Evolutionary conservation across 2,888 invertebrate genomes (phyloP), one percentile per base, ranked within the genome.

Genomic region (Polydrusus tereticollis): DNA sequence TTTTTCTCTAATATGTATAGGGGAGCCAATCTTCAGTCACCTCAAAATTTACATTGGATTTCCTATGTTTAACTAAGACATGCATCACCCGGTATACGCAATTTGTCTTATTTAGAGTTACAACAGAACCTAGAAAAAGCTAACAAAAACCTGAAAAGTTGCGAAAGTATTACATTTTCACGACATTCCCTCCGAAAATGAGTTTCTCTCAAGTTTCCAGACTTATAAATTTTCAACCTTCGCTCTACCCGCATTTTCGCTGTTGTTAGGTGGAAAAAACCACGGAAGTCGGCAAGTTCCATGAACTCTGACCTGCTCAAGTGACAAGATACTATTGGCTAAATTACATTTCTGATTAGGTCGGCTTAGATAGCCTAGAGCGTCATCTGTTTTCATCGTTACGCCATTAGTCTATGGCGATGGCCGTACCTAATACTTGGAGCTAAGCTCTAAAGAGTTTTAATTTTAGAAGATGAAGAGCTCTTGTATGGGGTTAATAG

Each of bases 241-340:
- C 52, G 29, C 52, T 55, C 23, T 55, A 55, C 29, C 52, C 18
- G 52, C 29, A 18, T 18, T 55, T 55, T 55, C 59, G 47, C 50
- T 59, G 59, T 67, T 59, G 67, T 58, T 43, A 50, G 50, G 67
- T 50, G 58, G 45, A 59, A 67, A 67, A 47, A 59, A 58, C 36
- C 47, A 59, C 23, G 50, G 59, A 67, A 59, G 38, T 36, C 21
- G 38, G 38, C 36, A 67, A 67, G 67, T 67, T 67, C 59, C 26
- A 58, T 67, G 67, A 67, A 67, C 67, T 67, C 59, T 59, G 67
- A 50, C 67, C 67, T 47, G 67, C 67, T 50, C 67, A 59, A 58
- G 62, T 62, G 62, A 62, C 62, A 62, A 62, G 47, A 62, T 23
- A 45, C 23, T 62, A 62, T 62, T 47, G 62, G 62, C 62, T 45